Evolutionary conservation across 1,140 invertebrate genomes (phyloP).

Genomic region (Trichonephila inaurata): DNA sequence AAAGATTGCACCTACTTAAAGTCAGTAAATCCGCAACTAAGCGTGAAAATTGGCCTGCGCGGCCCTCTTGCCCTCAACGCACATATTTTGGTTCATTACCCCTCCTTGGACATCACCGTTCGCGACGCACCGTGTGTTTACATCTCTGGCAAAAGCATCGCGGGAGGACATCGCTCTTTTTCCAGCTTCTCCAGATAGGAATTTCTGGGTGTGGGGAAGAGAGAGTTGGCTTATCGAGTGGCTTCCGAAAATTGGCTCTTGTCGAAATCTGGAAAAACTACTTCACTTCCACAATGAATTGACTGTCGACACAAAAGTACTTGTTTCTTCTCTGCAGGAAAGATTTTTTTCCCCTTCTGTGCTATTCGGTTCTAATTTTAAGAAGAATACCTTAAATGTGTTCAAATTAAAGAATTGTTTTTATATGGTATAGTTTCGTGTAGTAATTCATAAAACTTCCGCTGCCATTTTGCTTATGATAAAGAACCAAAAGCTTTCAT

Average conservation of each 20-base stretch:
- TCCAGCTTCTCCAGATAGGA: constrained; percentile 15
- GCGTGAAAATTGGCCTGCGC: constrained; percentile 72
- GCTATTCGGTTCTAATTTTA: no score
- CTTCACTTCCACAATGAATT: constrained; percentile 2
- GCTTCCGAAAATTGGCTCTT: constrained; percentile 11
- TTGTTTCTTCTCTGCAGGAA: background rate
- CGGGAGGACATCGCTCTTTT: constrained; percentile 56
- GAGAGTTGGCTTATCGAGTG: background rate
- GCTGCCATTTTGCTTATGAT: no score
- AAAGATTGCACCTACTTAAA: constrained; percentile 72
- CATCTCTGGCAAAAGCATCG: background rate
- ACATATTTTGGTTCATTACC: constrained; percentile 72
- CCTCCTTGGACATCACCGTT: constrained; percentile 10
- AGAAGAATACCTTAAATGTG: no score
- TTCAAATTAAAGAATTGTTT: no score
- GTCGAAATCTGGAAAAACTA: constrained; percentile 26
- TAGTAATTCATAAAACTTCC: no score
- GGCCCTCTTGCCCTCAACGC: constrained; percentile 59
- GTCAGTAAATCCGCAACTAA: constrained; percentile 12
- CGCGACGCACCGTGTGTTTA: background rate
- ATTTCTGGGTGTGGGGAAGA: constrained; percentile 29
- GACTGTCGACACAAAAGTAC: background rate
- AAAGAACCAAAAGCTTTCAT: no score
- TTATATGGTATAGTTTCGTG: no score
- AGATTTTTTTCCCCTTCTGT: no score